Conservation (phyloP, 2,797 vertebrate genomes). For the Columba guinea region DNA sequence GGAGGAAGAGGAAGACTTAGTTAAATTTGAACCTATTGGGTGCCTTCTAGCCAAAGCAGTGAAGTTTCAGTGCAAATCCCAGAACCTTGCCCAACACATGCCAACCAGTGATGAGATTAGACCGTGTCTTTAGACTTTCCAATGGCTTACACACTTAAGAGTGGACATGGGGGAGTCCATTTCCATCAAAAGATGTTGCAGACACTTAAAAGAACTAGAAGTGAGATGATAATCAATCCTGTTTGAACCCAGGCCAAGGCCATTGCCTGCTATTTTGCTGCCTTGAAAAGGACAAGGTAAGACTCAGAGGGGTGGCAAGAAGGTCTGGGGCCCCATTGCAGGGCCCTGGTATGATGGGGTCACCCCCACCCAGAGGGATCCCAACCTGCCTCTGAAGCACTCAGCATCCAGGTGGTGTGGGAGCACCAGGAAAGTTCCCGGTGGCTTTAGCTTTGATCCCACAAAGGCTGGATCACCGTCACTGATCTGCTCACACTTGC, state of each 20-base stretch:
- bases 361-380: not conserved
- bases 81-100: not conserved
- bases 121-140: not conserved
- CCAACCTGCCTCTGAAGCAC: not conserved
- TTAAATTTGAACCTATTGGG: not conserved
- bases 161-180: rapidly evolving
- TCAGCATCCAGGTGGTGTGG: not conserved
- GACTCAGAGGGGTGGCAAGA: not conserved
- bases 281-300: not conserved
- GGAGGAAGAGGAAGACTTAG: not conserved
- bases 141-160: rapidly evolving
- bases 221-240: not conserved
- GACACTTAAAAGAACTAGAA: not conserved
- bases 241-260: not conserved
- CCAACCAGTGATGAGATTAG: not conserved
- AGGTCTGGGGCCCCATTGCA: not conserved
- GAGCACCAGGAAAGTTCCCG: not conserved
- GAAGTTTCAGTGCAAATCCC: not conserved
- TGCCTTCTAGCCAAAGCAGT: not conserved
- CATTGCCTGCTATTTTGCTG: not conserved
- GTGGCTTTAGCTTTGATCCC: not conserved
- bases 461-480: not conserved
- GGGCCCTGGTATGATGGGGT: rapidly evolving
- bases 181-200: not conserved
- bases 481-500: rapidly evolving